Percentiles rank a stretch among this genome's conserved stretches.
Evolutionary conservation across 2,113 vertebrate genomes (phyloP).

Genomic region (Tychaedon coryphoeus): DNA sequence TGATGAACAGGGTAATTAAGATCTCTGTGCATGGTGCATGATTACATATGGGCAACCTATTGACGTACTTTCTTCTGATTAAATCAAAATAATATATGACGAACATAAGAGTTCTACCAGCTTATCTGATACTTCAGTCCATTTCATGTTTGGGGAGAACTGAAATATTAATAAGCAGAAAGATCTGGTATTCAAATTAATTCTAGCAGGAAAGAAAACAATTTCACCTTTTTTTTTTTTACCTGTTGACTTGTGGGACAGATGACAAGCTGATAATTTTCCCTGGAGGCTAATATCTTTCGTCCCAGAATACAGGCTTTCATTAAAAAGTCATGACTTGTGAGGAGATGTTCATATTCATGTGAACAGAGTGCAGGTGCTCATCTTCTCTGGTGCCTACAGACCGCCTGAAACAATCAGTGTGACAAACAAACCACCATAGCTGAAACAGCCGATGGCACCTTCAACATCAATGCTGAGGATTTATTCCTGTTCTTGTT

Average conservation of each 20-base stretch:
- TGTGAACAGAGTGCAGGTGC: neutral
- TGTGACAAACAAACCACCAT: neutral
- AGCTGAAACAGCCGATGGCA: neutral
- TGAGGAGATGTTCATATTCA: constrained; percentile 10
- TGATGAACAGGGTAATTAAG: constrained; percentile 23
- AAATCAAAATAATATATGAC: neutral
- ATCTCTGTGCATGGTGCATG: neutral
- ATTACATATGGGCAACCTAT: neutral
- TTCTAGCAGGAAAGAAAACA: neutral
- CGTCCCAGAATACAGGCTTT: constrained; percentile 11
- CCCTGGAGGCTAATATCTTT: constrained; percentile 16
- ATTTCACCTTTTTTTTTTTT: neutral
- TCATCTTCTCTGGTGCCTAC: neutral
- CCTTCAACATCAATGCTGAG: neutral
- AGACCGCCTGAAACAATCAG: neutral
- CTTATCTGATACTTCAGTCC: neutral
- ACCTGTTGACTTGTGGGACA: constrained; percentile 11
- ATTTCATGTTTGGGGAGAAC: neutral
- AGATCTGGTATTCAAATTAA: neutral
- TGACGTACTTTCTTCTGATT: neutral
- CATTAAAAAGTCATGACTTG: constrained; percentile 12
- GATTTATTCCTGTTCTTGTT: neutral
- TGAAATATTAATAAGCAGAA: constrained; percentile 48
- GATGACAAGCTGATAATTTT: neutral
- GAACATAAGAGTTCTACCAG: neutral